These are phyloP conservation scores for Neoitamus cyanurus DNA, from an alignment of 2,888 invertebrate genomes.

Conservation along the genomic window DNA sequence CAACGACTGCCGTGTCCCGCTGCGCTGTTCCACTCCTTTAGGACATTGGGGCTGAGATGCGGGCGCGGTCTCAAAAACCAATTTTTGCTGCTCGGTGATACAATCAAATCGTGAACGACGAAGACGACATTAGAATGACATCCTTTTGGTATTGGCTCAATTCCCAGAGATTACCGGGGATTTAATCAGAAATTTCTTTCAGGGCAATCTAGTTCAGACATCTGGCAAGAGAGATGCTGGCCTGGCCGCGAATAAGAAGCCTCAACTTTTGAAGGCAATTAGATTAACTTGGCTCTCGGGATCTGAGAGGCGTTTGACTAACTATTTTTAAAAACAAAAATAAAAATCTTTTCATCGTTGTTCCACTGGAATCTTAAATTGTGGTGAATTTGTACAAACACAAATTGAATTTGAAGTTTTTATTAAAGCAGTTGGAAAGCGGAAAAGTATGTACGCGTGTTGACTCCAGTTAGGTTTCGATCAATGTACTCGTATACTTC, in stretches of 20 bases:
- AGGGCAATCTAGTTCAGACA: not conserved
- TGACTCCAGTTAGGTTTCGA: no score
- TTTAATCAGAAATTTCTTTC: not conserved
- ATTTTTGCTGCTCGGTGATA: constrained; percentile 16
- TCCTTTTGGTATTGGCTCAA: constrained; percentile 7
- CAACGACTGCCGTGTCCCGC: not conserved
- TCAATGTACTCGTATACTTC: no score
- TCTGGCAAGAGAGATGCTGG: not conserved
- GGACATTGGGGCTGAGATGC: not conserved
- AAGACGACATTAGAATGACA: constrained; percentile 11
- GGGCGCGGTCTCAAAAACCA: not conserved
- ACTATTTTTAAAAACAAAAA: no score
- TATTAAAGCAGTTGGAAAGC: no score
- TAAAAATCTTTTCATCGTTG: no score
- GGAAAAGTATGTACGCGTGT: no score
- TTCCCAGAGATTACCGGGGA: constrained; percentile 2
- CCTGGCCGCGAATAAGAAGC: not conserved
- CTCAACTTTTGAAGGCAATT: no score
- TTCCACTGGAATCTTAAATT: no score
- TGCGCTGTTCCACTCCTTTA: not conserved
- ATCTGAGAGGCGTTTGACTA: no score
- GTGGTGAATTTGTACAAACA: no score
- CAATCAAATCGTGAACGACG: not conserved
- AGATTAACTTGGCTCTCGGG: no score
- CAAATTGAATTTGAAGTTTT: no score